These are phyloP conservation scores for Falco biarmicus DNA, from an alignment of 2,797 vertebrate genomes.

Conservation along the genomic window DNA sequence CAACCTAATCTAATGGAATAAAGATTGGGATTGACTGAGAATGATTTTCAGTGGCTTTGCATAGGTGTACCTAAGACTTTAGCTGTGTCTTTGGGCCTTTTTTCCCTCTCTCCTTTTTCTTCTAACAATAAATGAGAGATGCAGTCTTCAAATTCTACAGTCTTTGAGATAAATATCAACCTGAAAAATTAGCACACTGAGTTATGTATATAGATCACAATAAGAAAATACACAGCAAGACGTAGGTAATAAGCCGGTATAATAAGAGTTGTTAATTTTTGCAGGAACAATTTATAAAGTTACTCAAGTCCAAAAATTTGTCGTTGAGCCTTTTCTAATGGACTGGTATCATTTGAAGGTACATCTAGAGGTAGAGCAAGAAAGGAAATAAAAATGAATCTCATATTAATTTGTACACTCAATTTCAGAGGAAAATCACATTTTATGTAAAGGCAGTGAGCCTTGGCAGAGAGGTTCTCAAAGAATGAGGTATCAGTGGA, in stretches of 20 bases:
- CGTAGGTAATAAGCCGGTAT: neutral
- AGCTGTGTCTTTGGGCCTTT: neutral
- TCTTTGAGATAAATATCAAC: neutral
- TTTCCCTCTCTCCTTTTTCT: neutral
- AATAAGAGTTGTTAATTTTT: constrained; percentile 8
- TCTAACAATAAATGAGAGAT: neutral
- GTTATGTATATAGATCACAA: neutral
- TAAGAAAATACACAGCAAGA: neutral
- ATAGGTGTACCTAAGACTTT: neutral
- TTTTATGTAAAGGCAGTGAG: constrained; percentile 15
- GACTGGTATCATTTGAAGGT: neutral
- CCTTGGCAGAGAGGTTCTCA: constrained; percentile 27
- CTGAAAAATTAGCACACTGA: neutral
- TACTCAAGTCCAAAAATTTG: neutral
- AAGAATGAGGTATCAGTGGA: constrained; percentile 15
- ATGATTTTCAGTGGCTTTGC: neutral
- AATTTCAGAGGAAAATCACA: constrained; percentile 5
- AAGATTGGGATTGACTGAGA: neutral
- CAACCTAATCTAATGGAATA: neutral
- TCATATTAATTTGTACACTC: constrained; percentile 33
- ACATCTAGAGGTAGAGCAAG: neutral
- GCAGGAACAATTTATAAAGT: neutral
- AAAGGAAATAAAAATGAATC: neutral
- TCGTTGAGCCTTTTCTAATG: neutral
- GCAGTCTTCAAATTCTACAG: neutral